Conservation (phyloP, 2,113 vertebrate genomes). For the Siphamia tubifer region DNA sequence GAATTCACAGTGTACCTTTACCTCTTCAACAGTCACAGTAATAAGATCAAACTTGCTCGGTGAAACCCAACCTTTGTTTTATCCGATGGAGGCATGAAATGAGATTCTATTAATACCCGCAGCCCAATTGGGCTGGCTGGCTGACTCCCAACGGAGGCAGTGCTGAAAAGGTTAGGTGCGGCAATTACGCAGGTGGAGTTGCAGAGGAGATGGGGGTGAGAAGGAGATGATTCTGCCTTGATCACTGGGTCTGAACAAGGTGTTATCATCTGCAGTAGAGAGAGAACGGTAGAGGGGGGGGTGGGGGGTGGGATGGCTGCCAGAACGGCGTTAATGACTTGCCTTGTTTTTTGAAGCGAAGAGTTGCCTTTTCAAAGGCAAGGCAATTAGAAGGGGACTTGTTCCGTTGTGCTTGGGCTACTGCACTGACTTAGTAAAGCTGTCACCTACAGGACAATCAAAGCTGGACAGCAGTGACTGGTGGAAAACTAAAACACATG, state of each 20-base stretch:
- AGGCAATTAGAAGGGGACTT: slow-evolving; percentile 70
- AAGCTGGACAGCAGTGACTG: slow-evolving; percentile 19
- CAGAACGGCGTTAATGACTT: slow-evolving; percentile 74
- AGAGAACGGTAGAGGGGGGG: slow-evolving; percentile 5
- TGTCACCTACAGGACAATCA: slow-evolving; percentile 56
- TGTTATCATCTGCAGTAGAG: slow-evolving; percentile 67
- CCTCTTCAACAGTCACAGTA: slow-evolving; percentile 69
- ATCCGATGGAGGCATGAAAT: slow-evolving; percentile 78
- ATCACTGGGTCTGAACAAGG: slow-evolving; percentile 73
- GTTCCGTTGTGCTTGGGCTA: slow-evolving; percentile 55
- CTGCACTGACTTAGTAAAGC: slow-evolving; percentile 52
- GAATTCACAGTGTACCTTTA: slow-evolving; percentile 47
- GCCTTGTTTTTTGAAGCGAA: slow-evolving; percentile 71
- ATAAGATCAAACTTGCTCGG: slow-evolving; percentile 76
- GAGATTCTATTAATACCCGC: slow-evolving; percentile 82
- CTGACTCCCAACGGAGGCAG: slow-evolving; percentile 75
- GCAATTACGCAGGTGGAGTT: slow-evolving; percentile 83
- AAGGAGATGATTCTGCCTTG: slow-evolving; percentile 77
- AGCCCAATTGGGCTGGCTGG: slow-evolving; percentile 74
- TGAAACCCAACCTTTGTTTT: slow-evolving; percentile 83
- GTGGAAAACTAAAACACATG: slow-evolving; percentile 10
- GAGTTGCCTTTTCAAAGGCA: slow-evolving; percentile 66
- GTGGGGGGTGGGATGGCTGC: slow-evolving; percentile 43
- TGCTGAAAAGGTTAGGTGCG: slow-evolving; percentile 82
- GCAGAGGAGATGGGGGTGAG: slow-evolving; percentile 71